phyloP scores from a whole-genome alignment of 2,797 vertebrate genomes.

The Sphaeramia orbicularis region DNA sequence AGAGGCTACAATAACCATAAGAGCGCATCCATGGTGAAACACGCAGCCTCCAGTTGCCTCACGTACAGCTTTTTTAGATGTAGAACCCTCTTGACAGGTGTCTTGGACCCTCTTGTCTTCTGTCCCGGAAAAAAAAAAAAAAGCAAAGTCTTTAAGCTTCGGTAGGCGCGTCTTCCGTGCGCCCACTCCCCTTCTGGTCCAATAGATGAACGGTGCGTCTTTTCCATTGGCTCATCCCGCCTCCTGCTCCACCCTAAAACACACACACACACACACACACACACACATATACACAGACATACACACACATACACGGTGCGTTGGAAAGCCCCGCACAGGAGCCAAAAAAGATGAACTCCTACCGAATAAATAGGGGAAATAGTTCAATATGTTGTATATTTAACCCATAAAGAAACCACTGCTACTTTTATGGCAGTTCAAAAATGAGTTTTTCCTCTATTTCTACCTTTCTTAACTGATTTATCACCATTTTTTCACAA shows the following conservation, averaged over 20 bases:
- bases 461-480: too few species aligned
- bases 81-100: slow-evolving; percentile 65
- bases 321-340: too few species aligned
- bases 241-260: slow-evolving; percentile 61
- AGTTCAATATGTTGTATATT: too few species aligned
- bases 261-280: slow-evolving; percentile 16
- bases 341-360: too few species aligned
- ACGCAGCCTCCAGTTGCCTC: slow-evolving; percentile 33
- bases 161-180: slow-evolving; percentile 51
- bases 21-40: slow-evolving; percentile 55
- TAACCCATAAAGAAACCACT: too few species aligned
- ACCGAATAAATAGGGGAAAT: too few species aligned
- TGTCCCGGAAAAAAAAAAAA: slow-evolving; percentile 33
- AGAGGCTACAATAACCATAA: slow-evolving; percentile 8
- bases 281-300: neutral
- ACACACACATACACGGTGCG: neutral
- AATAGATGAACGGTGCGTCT: slow-evolving; percentile 77
- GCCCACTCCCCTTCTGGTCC: slow-evolving; percentile 64
- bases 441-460: too few species aligned
- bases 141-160: slow-evolving; percentile 39
- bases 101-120: slow-evolving; percentile 53
- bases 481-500: too few species aligned
- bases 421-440: too few species aligned
- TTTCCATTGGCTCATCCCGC: slow-evolving; percentile 57
- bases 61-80: slow-evolving; percentile 19